Base-by-base conservation (phyloP, 2,888 invertebrate genomes). In the Peribatodes rhomboidaria region DNA sequence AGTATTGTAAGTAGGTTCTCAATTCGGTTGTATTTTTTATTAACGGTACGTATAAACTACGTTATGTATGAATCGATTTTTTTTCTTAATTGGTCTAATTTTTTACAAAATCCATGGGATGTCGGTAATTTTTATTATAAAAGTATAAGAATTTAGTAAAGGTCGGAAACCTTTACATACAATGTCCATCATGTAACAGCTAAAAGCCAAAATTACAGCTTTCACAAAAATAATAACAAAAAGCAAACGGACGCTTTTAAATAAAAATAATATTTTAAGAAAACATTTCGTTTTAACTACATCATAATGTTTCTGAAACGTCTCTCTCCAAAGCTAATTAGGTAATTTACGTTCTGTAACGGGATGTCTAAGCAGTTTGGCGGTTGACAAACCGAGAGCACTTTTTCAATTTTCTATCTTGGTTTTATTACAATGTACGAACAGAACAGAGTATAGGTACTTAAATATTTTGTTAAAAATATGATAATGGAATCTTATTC, bases 361-460 rank as follows among this genome's bases (percentile, higher is more conserved):
- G 59, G 39, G 61, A 47, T 16, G 49, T 58, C 66, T 68, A 71
- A 73, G 74, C 73, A 73, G 72, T 75, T 74, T 77, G 72, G 63
- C 72, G 69, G 76, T 77, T 77, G 74, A 74, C 68, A 76, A 79
- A 74, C 71, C 70, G 69, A 65, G 70, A 69, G 67, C 67, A 73
- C 73, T 77, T 73, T 76, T 77, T 82, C 78, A 82, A 82, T 82
- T 82, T 74, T 75, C 75, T 73, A 67, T 67, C 68, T 68, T 56
- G 65, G 52, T 60, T 57, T 61, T 54, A 33, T 61, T 20, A 33
- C 56, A 33, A 18, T 37, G 27, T 37, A 44, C 1, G 4, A 10
- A 44, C 41, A 35, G 6, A 11, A 35, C 35, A 35, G 9, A 7
- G 35, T 35, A 2, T 4, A 27, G 6, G 6, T 27, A n/a, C n/a